Evolutionary conservation across 2,888 invertebrate species (phyloP).

Genomic region (Apamea monoglypha): DNA sequence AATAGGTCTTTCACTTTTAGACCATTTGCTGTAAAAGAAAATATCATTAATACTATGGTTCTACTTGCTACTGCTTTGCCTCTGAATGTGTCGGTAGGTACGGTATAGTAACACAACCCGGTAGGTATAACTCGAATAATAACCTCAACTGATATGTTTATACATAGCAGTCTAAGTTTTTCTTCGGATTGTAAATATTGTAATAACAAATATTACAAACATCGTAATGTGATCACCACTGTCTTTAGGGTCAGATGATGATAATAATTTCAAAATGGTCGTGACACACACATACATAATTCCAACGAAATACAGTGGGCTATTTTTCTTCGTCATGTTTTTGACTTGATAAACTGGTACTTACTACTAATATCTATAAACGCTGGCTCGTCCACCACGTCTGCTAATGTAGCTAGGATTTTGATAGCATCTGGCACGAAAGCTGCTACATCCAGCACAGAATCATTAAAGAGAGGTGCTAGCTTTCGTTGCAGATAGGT

Average conservation of each 20-base stretch:
- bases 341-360: slow-evolving; percentile 53
- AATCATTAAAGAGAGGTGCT: slow-evolving; percentile 87
- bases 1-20: slow-evolving; percentile 88
- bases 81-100: not conserved
- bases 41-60: not conserved
- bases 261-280: not conserved
- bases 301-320: not conserved
- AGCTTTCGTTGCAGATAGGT: slow-evolving; percentile 83
- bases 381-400: slow-evolving; percentile 88
- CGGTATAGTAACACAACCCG: not conserved
- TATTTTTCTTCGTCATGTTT: too few relatives aligned
- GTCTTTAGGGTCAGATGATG: too few relatives aligned
- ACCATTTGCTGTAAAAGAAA: slow-evolving; percentile 86
- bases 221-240: not conserved
- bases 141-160: not conserved
- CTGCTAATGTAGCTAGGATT: slow-evolving; percentile 88
- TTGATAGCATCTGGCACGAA: slow-evolving; percentile 88
- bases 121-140: not conserved
- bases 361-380: slow-evolving; percentile 88
- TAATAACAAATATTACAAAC: slow-evolving; percentile 1
- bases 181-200: not conserved
- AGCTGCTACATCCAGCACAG: slow-evolving; percentile 84
- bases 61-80: not conserved
- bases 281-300: not conserved
- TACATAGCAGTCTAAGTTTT: not conserved